Evolutionary conservation across 2,888 invertebrate genomes (phyloP), one percentile per base, ranked within the genome.

Genomic region (Anorthoa munda): DNA sequence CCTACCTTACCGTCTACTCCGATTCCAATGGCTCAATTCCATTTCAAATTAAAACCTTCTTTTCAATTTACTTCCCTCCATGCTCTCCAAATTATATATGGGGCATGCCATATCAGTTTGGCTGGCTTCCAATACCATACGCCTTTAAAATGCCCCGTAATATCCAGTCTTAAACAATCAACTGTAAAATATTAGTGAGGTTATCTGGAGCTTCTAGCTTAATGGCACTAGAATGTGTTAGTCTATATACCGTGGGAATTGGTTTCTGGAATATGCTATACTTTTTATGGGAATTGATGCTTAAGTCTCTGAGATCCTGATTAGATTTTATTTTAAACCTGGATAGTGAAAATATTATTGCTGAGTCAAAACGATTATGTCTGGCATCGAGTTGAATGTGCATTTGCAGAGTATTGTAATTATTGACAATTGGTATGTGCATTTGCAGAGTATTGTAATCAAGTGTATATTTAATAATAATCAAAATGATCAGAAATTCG

Each of bases 21-120:
- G 46, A 48, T 55, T 59, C 50, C 18, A 78, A 77, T 23, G 18
- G 61, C 60, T 66, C 66, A 50, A 72, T 81, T 70, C 64, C 56
- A 74, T 71, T 83, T 70, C 53, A 70, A 82, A 79, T 85, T 82
- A 82, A 53, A 59, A 61, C 66, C 58, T 67, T 70, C 69, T 76
- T 70, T 83, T 82, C 79, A 74, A 85, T 85, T 81, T 79, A 48
- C 64, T 55, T 70, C 18, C 53, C 26, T 60, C 48, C 58, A 48
- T n/a, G 53, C 65, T 75, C 63, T 82, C 61, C 66, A 82, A 72
- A 78, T 82, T 81, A 84, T 84, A 81, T 81, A 83, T 77, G 77
- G 79, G 50, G 17, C 58, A 73, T 63, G 69, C 70, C 60, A 82
- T 85, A 85, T 77, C 75, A 73, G 67, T 55, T 83, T 83, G 83